phyloP scores from a whole-genome alignment of 2,888 invertebrate genomes.

The Ormyrus labotus region DNA sequence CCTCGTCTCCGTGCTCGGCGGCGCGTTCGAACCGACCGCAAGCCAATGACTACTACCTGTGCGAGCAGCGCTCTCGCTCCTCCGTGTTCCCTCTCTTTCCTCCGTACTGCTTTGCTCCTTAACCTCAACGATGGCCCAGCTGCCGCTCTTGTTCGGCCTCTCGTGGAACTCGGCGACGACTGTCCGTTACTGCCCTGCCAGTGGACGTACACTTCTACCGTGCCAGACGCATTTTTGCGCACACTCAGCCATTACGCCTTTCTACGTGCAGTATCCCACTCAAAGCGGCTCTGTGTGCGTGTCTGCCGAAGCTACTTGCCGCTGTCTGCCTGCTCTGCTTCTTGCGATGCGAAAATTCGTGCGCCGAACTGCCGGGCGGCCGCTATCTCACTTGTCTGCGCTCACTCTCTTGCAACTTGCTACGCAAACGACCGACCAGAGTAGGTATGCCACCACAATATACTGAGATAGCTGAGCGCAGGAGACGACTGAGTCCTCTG shows the following conservation, averaged over 20 bases:
- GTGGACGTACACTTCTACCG: slow-evolving; percentile 23
- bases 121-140: slow-evolving; percentile 10
- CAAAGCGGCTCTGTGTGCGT: not conserved
- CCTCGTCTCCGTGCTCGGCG: not conserved
- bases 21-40: no score
- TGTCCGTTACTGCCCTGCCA: slow-evolving; percentile 35
- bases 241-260: slow-evolving; percentile 36
- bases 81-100: not conserved
- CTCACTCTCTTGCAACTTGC: no score
- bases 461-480: no score
- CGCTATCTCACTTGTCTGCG: no score
- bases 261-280: not conserved
- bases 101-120: not conserved
- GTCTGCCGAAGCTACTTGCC: not conserved
- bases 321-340: not conserved
- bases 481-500: no score
- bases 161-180: slow-evolving; percentile 18
- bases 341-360: not conserved
- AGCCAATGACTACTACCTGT: no score
- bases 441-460: no score
- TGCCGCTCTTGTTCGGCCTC: not conserved
- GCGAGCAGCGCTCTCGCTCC: no score
- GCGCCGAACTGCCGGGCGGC: slow-evolving; percentile 26
- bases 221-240: slow-evolving; percentile 37
- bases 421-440: no score